Conservation (phyloP, 2,797 vertebrate genomes). For the Nannoperca australis region DNA sequence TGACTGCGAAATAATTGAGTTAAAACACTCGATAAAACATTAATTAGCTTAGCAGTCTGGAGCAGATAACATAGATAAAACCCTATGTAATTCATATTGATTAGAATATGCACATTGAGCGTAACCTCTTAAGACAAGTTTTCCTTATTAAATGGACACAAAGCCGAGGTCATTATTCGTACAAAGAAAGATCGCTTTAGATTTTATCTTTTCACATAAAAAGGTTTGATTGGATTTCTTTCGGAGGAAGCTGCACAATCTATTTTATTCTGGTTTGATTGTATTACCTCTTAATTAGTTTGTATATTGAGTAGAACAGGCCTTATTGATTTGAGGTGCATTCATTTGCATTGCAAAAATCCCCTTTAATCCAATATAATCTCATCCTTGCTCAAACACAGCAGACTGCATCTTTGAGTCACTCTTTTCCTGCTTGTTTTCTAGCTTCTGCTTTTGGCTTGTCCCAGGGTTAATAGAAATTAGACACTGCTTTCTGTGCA, state of each 20-base stretch:
- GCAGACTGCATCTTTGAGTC: slow-evolving; percentile 75
- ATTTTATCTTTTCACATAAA: slow-evolving; percentile 91
- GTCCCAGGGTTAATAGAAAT: slow-evolving; percentile 54
- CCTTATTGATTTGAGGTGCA: slow-evolving; percentile 88
- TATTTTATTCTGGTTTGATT: slow-evolving; percentile 89
- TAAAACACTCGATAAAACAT: slow-evolving; percentile 92
- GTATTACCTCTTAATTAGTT: slow-evolving; percentile 91
- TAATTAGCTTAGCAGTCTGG: slow-evolving; percentile 90
- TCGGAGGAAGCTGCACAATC: slow-evolving; percentile 85
- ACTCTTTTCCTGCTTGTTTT: slow-evolving; percentile 65
- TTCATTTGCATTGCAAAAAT: slow-evolving; percentile 91
- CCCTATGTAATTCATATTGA: slow-evolving; percentile 92
- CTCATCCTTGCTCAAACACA: slow-evolving; percentile 87
- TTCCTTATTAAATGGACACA: slow-evolving; percentile 90
- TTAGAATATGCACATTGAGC: slow-evolving; percentile 91
- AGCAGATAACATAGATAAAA: slow-evolving; percentile 90
- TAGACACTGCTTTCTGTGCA: slow-evolving; percentile 46
- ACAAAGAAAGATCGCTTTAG: slow-evolving; percentile 89
- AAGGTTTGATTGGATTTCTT: slow-evolving; percentile 91
- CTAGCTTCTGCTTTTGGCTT: slow-evolving; percentile 41
- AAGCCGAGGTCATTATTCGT: slow-evolving; percentile 88
- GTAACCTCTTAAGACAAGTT: slow-evolving; percentile 90
- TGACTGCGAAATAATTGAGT: slow-evolving; percentile 91
- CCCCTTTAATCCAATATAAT: slow-evolving; percentile 89
- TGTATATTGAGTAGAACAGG: slow-evolving; percentile 90